These are phyloP conservation scores for Glomeris marginata DNA, from an alignment of 2,888 invertebrate species.

Conservation along the genomic window DNA sequence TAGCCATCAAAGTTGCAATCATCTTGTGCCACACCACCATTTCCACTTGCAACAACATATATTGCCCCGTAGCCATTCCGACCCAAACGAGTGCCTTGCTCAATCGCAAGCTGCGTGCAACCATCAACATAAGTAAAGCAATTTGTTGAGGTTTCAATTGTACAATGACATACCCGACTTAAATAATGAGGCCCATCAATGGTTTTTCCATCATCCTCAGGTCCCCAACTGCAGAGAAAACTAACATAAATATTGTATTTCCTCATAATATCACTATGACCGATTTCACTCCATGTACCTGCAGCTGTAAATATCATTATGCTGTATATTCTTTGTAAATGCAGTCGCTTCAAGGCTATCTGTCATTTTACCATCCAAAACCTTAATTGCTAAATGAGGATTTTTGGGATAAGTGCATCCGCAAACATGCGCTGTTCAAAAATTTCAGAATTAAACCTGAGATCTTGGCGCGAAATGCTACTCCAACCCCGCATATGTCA, in stretches of 20 bases:
- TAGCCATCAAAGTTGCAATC: constrained; percentile 35
- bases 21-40: constrained; percentile 29
- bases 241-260: not conserved
- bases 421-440: too few relatives aligned
- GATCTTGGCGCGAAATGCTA: constrained; percentile 27
- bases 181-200: constrained; percentile 32
- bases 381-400: constrained; percentile 23
- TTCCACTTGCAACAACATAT: constrained; percentile 34
- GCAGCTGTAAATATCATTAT: constrained; percentile 13
- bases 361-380: constrained; percentile 32
- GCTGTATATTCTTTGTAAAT: constrained; percentile 10
- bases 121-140: not conserved
- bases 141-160: not conserved
- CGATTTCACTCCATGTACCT: constrained; percentile 5
- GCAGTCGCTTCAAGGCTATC: constrained; percentile 31
- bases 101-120: constrained; percentile 24
- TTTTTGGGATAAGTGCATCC: constrained; percentile 21
- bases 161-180: constrained; percentile 19
- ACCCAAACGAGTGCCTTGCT: constrained; percentile 27
- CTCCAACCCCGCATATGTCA: constrained; percentile 32
- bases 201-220: constrained; percentile 32
- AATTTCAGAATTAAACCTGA: constrained; percentile 2
- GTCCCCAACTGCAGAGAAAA: constrained; percentile 30
- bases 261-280: not conserved
- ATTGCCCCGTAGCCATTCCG: constrained; percentile 26